These are phyloP conservation scores for Cisticola juncidis DNA, from an alignment of 2,113 vertebrate species.

Conservation along the genomic window DNA sequence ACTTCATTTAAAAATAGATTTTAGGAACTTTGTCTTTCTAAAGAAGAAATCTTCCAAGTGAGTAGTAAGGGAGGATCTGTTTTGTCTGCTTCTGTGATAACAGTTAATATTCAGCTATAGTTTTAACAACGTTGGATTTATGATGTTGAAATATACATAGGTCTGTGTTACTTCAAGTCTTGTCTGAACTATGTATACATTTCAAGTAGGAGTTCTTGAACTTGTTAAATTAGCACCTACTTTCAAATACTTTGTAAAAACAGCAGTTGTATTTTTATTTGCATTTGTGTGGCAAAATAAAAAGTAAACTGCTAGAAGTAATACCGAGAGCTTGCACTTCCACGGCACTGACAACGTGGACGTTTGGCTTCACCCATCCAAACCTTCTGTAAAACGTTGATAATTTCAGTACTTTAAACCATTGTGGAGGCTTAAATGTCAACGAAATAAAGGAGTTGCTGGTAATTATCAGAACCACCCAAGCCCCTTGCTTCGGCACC, in stretches of 20 bases:
- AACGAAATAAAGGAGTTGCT: neutral
- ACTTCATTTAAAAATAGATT: neutral
- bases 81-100: neutral
- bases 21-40: neutral
- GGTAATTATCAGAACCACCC: neutral
- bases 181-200: neutral
- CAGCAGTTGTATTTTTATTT: neutral
- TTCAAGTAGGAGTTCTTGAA: neutral
- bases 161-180: neutral
- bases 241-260: neutral
- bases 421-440: neutral
- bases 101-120: neutral
- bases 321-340: neutral
- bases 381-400: neutral
- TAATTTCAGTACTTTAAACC: neutral
- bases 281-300: neutral
- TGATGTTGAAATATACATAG: neutral
- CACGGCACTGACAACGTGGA: accelerated
- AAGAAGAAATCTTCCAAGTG: neutral
- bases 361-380: neutral
- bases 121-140: neutral
- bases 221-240: neutral
- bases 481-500: neutral
- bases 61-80: neutral
- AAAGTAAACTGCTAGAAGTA: neutral